Conservation (phyloP, 2,113 vertebrate species). For the Calyptommatus sinebrachiatus region DNA sequence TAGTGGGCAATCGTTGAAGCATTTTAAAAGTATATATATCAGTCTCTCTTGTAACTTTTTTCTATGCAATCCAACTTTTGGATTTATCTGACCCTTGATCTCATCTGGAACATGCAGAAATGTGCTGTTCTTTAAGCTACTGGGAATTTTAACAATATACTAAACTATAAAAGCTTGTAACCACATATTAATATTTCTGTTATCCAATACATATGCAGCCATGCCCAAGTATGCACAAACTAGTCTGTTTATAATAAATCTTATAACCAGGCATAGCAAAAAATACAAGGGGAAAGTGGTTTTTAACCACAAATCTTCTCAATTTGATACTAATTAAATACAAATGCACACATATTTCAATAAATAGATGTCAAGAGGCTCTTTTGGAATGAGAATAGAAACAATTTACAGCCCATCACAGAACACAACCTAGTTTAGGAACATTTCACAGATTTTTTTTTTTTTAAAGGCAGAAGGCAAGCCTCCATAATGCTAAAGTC, state of each 20-base stretch:
- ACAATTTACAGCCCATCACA: neutral
- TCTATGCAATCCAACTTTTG: neutral
- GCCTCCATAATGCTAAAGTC: too few relatives aligned
- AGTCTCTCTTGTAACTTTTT: neutral
- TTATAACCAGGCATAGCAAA: neutral
- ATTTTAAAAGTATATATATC: neutral
- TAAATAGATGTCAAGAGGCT: neutral
- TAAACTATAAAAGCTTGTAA: neutral
- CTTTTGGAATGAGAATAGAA: neutral
- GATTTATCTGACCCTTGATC: neutral
- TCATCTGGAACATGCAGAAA: neutral
- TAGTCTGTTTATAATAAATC: slow-evolving; percentile 1
- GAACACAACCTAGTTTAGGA: neutral
- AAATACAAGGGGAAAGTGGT: neutral
- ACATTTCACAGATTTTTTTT: neutral
- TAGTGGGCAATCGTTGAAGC: neutral
- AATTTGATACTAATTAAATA: neutral
- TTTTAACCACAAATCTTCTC: neutral
- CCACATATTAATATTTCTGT: slow-evolving; percentile 14
- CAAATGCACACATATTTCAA: neutral
- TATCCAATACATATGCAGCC: neutral
- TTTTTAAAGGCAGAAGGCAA: too few relatives aligned
- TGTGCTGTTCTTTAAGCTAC: slow-evolving; percentile 18
- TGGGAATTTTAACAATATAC: neutral
- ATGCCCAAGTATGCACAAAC: neutral